phyloP scores from a whole-genome alignment of 2,888 invertebrate genomes.

The Cerastis leucographa region DNA sequence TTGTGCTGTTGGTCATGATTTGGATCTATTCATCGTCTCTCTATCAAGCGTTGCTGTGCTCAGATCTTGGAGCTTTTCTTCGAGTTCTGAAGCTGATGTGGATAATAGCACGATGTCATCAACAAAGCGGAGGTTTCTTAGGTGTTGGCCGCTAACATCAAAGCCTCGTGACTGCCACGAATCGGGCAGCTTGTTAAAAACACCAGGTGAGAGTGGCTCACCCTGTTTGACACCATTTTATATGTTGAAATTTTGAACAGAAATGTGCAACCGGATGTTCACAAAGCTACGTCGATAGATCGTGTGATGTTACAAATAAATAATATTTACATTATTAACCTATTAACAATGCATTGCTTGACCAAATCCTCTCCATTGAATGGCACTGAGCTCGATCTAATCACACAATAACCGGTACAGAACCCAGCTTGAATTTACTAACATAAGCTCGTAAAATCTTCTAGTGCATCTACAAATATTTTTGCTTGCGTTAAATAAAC shows the following conservation, averaged over 20 bases:
- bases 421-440: constrained; percentile 18
- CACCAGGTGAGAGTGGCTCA: neutral
- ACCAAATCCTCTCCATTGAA: neutral
- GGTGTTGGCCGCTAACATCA: neutral
- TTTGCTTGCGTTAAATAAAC: constrained; percentile 30
- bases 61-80: neutral
- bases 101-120: neutral
- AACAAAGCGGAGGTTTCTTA: neutral
- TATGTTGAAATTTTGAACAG: neutral
- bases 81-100: neutral
- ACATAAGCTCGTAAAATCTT: constrained; percentile 19
- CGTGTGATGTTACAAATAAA: neutral
- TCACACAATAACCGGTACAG: neutral
- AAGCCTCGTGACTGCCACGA: neutral
- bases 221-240: neutral
- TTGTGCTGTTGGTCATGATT: neutral
- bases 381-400: constrained; percentile 1
- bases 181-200: no score
- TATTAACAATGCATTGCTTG: neutral
- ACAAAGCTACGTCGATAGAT: neutral
- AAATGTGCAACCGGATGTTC: neutral
- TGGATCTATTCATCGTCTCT: neutral
- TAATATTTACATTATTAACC: neutral
- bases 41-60: neutral
- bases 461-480: constrained; percentile 14